Conservation (phyloP, 2,113 vertebrate species). For the Bos javanicus region DNA sequence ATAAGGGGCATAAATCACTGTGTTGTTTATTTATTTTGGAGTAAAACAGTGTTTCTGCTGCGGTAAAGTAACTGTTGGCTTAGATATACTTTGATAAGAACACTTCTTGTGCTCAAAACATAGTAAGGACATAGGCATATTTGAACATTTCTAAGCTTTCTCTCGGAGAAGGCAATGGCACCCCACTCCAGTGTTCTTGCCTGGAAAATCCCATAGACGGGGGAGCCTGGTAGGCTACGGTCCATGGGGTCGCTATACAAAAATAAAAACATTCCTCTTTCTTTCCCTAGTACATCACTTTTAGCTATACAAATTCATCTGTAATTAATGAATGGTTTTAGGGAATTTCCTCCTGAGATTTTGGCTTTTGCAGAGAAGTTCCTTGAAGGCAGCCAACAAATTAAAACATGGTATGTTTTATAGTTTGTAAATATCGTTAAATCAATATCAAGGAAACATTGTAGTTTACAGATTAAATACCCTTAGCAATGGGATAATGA, state of each 20-base stretch:
- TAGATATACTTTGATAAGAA: not conserved
- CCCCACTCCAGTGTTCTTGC: no score
- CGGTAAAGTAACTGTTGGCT: not conserved
- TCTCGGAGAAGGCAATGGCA: no score
- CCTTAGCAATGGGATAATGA: conserved; percentile 44
- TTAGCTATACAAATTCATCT: not conserved
- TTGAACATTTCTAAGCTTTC: not conserved
- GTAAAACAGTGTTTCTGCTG: not conserved
- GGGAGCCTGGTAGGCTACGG: no score
- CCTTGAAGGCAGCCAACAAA: conserved; percentile 49
- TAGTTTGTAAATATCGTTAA: conserved; percentile 58
- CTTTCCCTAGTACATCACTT: not conserved
- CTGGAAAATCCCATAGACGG: no score
- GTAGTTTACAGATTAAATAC: conserved; percentile 60
- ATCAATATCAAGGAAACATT: conserved; percentile 58
- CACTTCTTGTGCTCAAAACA: not conserved
- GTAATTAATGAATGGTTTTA: conserved; percentile 34
- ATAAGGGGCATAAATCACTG: not conserved
- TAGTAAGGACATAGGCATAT: not conserved
- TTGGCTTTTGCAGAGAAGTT: conserved; percentile 54
- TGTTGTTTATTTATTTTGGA: not conserved
- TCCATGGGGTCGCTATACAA: not conserved
- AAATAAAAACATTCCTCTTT: not conserved
- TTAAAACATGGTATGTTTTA: conserved; percentile 20
- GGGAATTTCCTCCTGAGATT: conserved; percentile 5